Evolutionary conservation across 2,113 vertebrate genomes (phyloP).

Genomic region (Copsychus sechellarum): DNA sequence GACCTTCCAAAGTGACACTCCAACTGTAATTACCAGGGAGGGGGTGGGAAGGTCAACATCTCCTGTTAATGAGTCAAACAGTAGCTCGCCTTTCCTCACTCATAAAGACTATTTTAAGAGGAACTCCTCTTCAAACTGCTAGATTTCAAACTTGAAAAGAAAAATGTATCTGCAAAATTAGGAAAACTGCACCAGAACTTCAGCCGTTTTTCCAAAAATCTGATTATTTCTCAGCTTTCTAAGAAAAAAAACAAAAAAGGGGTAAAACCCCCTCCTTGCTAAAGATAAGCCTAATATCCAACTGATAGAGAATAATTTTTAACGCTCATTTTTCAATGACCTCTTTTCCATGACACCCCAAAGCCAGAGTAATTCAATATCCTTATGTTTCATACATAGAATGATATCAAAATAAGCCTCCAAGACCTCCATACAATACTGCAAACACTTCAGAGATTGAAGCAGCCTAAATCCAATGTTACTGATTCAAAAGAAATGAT

Average conservation of each 20-base stretch:
- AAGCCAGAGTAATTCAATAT: background rate
- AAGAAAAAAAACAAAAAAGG: background rate
- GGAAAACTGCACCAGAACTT: background rate
- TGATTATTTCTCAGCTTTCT: background rate
- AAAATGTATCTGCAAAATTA: background rate
- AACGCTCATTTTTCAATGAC: background rate
- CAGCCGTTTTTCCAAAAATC: background rate
- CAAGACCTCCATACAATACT: background rate
- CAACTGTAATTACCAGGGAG: background rate
- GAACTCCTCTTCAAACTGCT: background rate
- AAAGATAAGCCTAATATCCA: background rate
- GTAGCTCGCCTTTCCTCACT: background rate
- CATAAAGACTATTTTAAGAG: background rate
- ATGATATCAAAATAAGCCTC: background rate
- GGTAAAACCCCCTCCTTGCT: background rate
- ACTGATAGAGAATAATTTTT: background rate
- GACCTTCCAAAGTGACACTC: slow-evolving; percentile 5
- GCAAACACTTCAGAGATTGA: background rate
- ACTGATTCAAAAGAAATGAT: background rate
- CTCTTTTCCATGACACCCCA: background rate
- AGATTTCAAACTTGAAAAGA: background rate
- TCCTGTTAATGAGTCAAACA: slow-evolving; percentile 30
- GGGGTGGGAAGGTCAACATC: slow-evolving; percentile 36
- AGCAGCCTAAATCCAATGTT: background rate
- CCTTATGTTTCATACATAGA: background rate